Base-by-base conservation (phyloP, 2,888 invertebrate genomes). In the Nemotelus nigrinus region DNA sequence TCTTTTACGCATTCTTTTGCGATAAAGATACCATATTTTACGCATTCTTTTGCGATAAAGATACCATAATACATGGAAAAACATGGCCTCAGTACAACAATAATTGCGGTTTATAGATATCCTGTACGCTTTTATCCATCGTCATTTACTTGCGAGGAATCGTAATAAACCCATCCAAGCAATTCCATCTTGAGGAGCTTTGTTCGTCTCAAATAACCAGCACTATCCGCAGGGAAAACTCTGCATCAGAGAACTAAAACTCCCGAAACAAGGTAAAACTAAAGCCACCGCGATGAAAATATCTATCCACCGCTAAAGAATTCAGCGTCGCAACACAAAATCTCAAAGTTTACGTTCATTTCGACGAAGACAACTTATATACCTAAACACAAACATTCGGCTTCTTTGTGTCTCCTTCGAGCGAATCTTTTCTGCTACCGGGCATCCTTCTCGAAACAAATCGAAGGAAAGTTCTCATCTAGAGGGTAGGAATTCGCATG, bases 41-140 rank as follows among this genome's bases (percentile, higher is more conserved):
- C n/a, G n/a, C n/a, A n/a, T n/a, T n/a, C n/a, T n/a, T n/a, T n/a
- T n/a, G n/a, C 25, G 25, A 25, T 25, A 25, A 25, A 25, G 0
- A 25, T 25, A 25, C 25, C 25, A 25, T 25, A 25, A 25, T 25
- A 25, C 25, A 25, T 25, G 25, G 25, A 25, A 25, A 25, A 25
- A 25, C 25, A 25, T 25, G 25, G 25, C 25, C 25, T 25, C 25
- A 25, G 25, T 25, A 25, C 25, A 25, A 25, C 58, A 8, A 58
- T 58, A 58, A n/a, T 58, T 58, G 8, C 58, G 58, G 25, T 58
- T 58, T 58, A 58, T n/a, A 7, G 58, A 58, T 58, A n/a, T 58
- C n/a, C 58, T 58, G 8, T 7, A 8, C 58, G 4, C 8, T 58
- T 25, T 25, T 25, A 25, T 25, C 25, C 25, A 25, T 25, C 25